Evolutionary conservation across 2,888 invertebrate genomes (phyloP).

Genomic region (Tetheella fluctuosa): DNA sequence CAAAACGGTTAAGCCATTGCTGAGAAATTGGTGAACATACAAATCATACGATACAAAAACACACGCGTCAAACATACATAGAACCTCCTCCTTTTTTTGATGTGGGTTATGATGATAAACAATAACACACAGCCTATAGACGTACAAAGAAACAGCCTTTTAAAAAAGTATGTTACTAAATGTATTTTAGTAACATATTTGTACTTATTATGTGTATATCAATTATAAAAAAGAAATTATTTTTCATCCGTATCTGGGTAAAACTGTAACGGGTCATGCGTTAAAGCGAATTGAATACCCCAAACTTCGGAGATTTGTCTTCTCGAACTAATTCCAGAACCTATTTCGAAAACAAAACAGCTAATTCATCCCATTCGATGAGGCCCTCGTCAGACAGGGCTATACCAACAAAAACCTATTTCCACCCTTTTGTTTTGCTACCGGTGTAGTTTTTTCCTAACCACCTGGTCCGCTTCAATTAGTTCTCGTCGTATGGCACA

Average conservation of each 20-base stretch:
- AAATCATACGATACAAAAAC: too few relatives aligned
- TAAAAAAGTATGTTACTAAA: too few relatives aligned
- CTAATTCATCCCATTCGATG: constrained; percentile 45
- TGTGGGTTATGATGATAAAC: too few relatives aligned
- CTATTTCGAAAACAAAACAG: constrained; percentile 46
- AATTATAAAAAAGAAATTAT: too few relatives aligned
- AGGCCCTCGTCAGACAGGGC: constrained; percentile 32
- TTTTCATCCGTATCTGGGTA: neutral
- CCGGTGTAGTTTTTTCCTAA: constrained; percentile 41
- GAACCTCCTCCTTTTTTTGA: too few relatives aligned
- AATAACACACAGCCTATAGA: too few relatives aligned
- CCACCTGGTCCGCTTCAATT: constrained; percentile 46
- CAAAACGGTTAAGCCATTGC: too few relatives aligned
- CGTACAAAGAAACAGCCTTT: too few relatives aligned
- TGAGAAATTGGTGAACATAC: too few relatives aligned
- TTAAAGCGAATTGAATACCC: constrained; percentile 19
- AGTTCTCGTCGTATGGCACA: constrained; percentile 37
- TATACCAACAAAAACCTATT: constrained; percentile 48
- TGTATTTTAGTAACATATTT: too few relatives aligned
- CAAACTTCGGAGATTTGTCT: constrained; percentile 28
- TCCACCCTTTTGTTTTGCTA: constrained; percentile 41
- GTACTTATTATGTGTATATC: too few relatives aligned
- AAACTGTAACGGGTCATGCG: constrained; percentile 8
- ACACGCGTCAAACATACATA: too few relatives aligned
- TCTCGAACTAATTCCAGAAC: constrained; percentile 36